These are phyloP conservation scores for Cetoscarus ocellatus DNA, from an alignment of 2,797 vertebrate species.

Conservation along the genomic window DNA sequence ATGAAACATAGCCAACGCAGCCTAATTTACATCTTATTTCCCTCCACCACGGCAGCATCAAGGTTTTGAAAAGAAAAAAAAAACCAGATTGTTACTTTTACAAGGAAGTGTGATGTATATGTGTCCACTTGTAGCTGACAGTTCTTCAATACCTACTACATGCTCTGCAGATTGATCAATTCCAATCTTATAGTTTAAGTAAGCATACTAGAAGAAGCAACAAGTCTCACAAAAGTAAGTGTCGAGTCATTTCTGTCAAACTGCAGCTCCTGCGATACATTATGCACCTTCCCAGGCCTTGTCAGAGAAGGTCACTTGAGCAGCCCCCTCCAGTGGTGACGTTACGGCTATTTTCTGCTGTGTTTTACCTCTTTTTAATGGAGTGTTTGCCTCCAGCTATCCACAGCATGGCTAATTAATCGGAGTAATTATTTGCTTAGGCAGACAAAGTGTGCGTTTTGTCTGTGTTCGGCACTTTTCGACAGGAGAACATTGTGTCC, in stretches of 20 bases:
- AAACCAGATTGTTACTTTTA: too few species aligned
- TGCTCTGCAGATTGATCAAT: not conserved
- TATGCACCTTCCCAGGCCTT: constrained; percentile 48
- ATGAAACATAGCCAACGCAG: too few species aligned
- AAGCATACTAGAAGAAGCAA: constrained; percentile 17
- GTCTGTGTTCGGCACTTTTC: constrained; percentile 82
- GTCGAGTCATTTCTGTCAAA: constrained; percentile 30
- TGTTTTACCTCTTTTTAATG: constrained; percentile 78
- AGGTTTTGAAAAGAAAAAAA: too few species aligned
- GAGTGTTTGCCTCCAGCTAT: constrained; percentile 81
- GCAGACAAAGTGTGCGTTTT: constrained; percentile 84
- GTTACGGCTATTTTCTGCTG: constrained; percentile 73
- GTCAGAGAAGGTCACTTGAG: constrained; percentile 72
- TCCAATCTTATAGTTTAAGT: not conserved
- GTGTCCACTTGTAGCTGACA: too few species aligned
- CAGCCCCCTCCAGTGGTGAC: constrained; percentile 69
- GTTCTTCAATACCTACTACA: not conserved
- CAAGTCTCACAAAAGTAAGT: constrained; percentile 38
- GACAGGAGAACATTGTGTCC: constrained; percentile 80
- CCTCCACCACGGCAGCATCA: too few species aligned
- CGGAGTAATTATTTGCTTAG: constrained; percentile 87
- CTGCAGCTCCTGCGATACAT: constrained; percentile 41
- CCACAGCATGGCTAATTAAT: constrained; percentile 86
- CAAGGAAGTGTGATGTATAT: too few species aligned
- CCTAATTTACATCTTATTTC: too few species aligned